These are phyloP conservation scores for Oreocharis arfaki DNA, from an alignment of 2,113 vertebrate genomes.

Conservation along the genomic window DNA sequence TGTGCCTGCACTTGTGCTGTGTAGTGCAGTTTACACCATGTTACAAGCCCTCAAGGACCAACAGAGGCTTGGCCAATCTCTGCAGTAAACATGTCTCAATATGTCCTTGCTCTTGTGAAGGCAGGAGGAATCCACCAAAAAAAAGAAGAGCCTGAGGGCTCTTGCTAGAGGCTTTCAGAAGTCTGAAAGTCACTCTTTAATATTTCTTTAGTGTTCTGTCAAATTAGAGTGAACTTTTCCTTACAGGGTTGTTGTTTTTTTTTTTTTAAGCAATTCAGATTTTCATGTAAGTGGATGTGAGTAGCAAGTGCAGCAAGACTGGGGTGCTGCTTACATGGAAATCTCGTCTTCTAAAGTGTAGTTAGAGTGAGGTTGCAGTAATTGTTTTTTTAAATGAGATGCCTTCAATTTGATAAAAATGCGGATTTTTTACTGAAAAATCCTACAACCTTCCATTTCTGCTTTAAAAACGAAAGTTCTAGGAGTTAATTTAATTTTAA, in stretches of 20 bases:
- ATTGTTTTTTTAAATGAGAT: background rate
- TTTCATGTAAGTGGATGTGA: background rate
- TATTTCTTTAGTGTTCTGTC: background rate
- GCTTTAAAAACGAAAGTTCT: background rate
- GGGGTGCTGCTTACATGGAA: background rate
- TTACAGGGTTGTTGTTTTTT: background rate
- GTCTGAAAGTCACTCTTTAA: background rate
- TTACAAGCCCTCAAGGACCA: background rate
- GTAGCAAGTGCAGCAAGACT: background rate
- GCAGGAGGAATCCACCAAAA: background rate
- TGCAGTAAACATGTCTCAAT: background rate
- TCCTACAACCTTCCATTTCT: background rate
- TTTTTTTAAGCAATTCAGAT: background rate
- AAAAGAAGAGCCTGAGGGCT: background rate
- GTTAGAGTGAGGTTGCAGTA: background rate
- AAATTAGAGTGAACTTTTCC: background rate
- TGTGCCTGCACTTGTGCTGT: background rate
- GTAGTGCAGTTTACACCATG: fast-evolving
- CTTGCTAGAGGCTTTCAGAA: background rate
- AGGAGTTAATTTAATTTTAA: background rate
- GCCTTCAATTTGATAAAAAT: background rate
- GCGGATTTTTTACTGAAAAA: background rate
- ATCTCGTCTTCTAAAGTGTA: background rate
- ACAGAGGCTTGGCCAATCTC: background rate
- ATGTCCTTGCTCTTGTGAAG: background rate